A percentile compares a stretch with the other conserved stretches of the same genome.
Conservation (phyloP, 2,113 vertebrate species). For the Oncorhynchus tshawytscha region DNA sequence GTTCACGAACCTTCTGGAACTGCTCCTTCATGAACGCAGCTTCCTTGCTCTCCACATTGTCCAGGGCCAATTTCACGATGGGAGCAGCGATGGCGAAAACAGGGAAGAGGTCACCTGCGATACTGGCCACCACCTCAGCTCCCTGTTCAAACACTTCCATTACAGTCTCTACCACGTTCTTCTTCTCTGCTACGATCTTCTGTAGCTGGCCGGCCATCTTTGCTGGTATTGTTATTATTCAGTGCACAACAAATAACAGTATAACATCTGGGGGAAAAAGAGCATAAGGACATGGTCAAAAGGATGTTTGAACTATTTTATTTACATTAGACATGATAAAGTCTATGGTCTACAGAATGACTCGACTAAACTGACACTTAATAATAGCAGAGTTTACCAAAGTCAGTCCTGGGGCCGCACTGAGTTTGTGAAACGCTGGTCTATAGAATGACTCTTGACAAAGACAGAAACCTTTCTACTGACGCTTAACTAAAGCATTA, state of each 20-base stretch:
- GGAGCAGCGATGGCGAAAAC: constrained; percentile 76
- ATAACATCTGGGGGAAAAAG: constrained; percentile 3
- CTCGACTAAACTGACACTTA: no score
- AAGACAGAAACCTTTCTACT: not conserved
- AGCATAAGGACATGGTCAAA: not conserved
- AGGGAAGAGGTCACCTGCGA: constrained; percentile 74
- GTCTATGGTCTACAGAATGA: not conserved
- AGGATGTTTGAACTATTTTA: not conserved
- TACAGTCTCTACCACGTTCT: constrained; percentile 71
- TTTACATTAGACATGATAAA: not conserved
- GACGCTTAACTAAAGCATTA: not conserved
- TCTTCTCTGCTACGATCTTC: constrained; percentile 67
- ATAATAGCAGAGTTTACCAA: not conserved
- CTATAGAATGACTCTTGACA: no score
- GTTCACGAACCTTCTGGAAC: constrained; percentile 75
- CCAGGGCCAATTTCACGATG: constrained; percentile 69
- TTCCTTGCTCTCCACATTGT: constrained; percentile 78
- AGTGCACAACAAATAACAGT: not conserved
- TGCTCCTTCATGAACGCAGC: constrained; percentile 74
- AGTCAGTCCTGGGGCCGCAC: not conserved
- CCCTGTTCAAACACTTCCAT: constrained; percentile 78
- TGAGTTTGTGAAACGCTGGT: no score
- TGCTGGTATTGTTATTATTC: constrained; percentile 28
- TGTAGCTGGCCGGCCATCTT: constrained; percentile 69
- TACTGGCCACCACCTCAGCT: constrained; percentile 71